Base-by-base conservation (phyloP, 2,888 invertebrate genomes). In the Halictus quadricinctus region DNA sequence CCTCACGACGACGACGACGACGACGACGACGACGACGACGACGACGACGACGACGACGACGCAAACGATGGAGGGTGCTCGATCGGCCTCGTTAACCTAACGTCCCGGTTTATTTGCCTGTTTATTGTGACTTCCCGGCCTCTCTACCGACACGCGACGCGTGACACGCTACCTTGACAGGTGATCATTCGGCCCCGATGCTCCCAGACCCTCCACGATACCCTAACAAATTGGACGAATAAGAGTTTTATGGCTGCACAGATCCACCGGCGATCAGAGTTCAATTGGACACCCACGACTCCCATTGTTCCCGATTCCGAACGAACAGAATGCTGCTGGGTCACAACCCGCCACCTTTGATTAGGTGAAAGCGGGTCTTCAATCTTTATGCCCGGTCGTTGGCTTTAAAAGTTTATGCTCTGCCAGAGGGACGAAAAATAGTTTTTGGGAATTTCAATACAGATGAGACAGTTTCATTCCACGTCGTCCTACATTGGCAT, bases 351-450 rank as follows among this genome's bases (percentile, higher is more conserved):
- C 69, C 72, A 81, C 81, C 86, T 80, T 73, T 25, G 7, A 46
- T 25, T 48, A 80, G 64, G 76, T 66, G 87, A 88, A 88, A 88
- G 84, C 84, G 70, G 29, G 3, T 58, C 46, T 50, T 43, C 29
- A 15, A 70, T 77, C 46, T 48, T 76, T 73, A 10, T 66, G 15
- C 25, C 18, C 60, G 25, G 60, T 72, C 78, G 18, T 73, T 64
- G 48, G 70, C 69, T 43, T 70, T 43, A n/a, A 58, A n/a, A n/a
- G 58, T n/a, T 4, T n/a, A n/a, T 12, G 12, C 12, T 58, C 5
- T 12, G 58, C 58, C 12, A 1, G n/a, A 4, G 12, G 58, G 58
- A 12, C 1, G 4, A n/a, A n/a, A n/a, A 58, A 58, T 1, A 58
- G n/a, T n/a, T 58, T 58, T 58, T n/a, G 12, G n/a, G 0, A n/a